Percentiles rank a stretch among this genome's conserved stretches.
phyloP scores from a whole-genome alignment of 1,140 invertebrate species.

The Drosophila nannoptera region DNA sequence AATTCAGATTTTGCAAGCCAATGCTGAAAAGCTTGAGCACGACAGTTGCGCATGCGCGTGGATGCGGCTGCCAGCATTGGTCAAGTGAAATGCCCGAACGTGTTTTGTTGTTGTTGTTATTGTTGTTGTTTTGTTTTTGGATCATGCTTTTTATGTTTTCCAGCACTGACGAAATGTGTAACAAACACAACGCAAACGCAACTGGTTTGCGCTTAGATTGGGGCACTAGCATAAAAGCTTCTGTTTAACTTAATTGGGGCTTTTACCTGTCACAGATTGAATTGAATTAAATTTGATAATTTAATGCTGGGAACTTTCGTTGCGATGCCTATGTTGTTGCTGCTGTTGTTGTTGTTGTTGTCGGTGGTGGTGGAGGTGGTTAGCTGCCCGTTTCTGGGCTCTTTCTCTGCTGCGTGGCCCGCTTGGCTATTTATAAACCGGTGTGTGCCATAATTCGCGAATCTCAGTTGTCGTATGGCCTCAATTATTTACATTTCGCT shows the following conservation, averaged over 20 bases:
- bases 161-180: constrained; percentile 61
- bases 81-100: constrained; percentile 67
- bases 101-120: constrained; percentile 34
- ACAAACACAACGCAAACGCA: constrained; percentile 44
- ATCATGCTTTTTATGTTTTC: constrained; percentile 5
- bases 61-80: constrained; percentile 6
- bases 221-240: constrained; percentile 8
- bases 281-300: constrained; percentile 1
- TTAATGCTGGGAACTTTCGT: constrained; percentile 18
- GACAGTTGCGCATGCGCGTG: constrained; percentile 54
- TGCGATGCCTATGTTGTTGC: too few species aligned
- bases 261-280: constrained; percentile 38
- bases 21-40: constrained; percentile 17
- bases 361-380: too few species aligned
- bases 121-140: neutral
- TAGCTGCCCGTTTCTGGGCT: constrained; percentile 19
- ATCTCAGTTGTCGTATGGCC: constrained; percentile 51
- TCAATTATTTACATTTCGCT: constrained; percentile 64
- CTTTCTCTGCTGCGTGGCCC: constrained; percentile 54
- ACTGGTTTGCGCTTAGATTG: constrained; percentile 50
- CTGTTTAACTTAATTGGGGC: constrained; percentile 10
- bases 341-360: constrained; percentile 15
- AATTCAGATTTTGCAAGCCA: constrained; percentile 50
- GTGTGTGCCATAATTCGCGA: constrained; percentile 62
- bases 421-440: constrained; percentile 48